Percentiles rank a stretch among this genome's conserved stretches.
These are phyloP conservation scores for Ciconia boyciana DNA, from an alignment of 2,113 vertebrate genomes.

Conservation along the genomic window DNA sequence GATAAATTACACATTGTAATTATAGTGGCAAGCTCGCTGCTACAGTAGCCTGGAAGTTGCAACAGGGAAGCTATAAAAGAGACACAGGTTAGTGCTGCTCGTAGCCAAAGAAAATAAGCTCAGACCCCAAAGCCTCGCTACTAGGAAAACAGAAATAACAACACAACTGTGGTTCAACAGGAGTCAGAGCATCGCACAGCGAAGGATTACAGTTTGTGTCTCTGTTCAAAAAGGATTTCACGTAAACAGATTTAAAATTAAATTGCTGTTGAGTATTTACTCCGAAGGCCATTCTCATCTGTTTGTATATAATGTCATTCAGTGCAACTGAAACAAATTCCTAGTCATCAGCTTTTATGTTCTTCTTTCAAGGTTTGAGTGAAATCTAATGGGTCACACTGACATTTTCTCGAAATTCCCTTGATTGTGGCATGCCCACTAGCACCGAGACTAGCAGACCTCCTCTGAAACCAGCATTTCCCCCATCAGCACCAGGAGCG, in stretches of 20 bases:
- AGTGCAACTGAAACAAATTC: neutral
- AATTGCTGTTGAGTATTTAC: neutral
- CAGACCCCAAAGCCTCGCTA: neutral
- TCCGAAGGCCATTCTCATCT: neutral
- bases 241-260: neutral
- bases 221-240: neutral
- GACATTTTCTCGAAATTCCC: neutral
- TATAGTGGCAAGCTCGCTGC: neutral
- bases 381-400: neutral
- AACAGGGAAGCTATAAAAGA: neutral
- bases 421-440: neutral
- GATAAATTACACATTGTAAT: neutral
- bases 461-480: neutral
- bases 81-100: neutral
- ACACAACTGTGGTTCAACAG: fast-evolving
- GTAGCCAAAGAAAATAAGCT: neutral
- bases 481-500: neutral
- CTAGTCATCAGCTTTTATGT: neutral
- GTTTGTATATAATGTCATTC: neutral
- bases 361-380: neutral
- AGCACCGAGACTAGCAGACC: neutral
- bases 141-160: neutral
- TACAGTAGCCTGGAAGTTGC: neutral
- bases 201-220: neutral
- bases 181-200: neutral